Base-by-base conservation (phyloP, 1,140 invertebrate genomes). In the Drosophila carrolli region DNA sequence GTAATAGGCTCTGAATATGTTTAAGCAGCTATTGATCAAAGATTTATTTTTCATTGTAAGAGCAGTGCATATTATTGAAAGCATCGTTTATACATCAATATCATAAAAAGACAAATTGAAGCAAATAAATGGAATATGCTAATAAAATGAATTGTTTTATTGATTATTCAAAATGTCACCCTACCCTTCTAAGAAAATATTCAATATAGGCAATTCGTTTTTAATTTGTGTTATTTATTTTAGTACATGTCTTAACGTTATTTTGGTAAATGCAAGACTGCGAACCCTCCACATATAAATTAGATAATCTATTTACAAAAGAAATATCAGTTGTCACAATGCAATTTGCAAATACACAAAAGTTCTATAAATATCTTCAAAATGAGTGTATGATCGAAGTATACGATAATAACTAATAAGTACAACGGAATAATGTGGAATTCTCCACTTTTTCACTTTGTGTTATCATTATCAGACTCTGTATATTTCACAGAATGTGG, bases 241-340 rank as follows among this genome's bases (percentile, higher is more conserved):
- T 59, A 56, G 40, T 66, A 66, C 46, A 75, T 44, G 16, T 63
- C 9, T 38, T 66, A 44, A 44, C 46, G 38, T 35, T 66, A 51
- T 51, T 48, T 67, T 19, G 46, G 46, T 67, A 67, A 67, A 67
- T 67, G 63, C 63, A 63, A 63, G 23, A 65, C 46, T 51, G 60
- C 46, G 51, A 46, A 14, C 29, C 27, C 27, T 41, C 14, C 38
- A 40, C 35, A 23, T 27, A 32, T 14, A 50, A 65, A 65, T 53
- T 53, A 66, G 8, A 43, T 51, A 66, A 37, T 51, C n/a, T 75
- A 75, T 75, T 40, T 75, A 75, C 73, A 75, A 67, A 75, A 75
- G 29, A 27, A 27, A 27, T 35, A 13, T 35, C 13, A 47, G n/a
- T 3, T 40, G 16, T 57, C 44, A 37, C 38, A 57, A 16, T 37